Evolutionary conservation across 1,140 invertebrate species (phyloP).

Genomic region (Archegozetes longisetosus): DNA sequence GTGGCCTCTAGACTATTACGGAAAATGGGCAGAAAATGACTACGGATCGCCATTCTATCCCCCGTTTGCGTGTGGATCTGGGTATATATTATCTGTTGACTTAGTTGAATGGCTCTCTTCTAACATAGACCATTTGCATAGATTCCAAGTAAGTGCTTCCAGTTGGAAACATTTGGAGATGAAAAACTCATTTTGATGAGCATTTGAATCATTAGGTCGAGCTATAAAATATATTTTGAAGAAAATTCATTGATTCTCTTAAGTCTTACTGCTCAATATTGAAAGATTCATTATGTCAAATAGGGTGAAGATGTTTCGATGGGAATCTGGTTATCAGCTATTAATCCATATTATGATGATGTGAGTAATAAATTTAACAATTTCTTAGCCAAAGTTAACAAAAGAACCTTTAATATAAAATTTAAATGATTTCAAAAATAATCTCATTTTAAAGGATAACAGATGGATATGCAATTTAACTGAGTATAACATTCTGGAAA

Average conservation of each 20-base stretch:
- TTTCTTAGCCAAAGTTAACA: not conserved
- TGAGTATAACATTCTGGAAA: not conserved
- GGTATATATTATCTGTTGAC: constrained; percentile 20
- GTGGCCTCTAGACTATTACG: constrained; percentile 20
- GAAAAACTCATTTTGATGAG: too few relatives aligned
- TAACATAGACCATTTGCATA: constrained; percentile 16
- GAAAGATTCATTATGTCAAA: not conserved
- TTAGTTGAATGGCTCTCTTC: constrained; percentile 18
- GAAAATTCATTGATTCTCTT: not conserved
- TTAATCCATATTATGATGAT: constrained; percentile 19
- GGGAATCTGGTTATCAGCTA: constrained; percentile 29
- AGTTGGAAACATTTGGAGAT: too few relatives aligned
- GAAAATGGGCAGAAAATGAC: constrained; percentile 23
- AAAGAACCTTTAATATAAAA: not conserved
- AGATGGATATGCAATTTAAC: constrained; percentile 9
- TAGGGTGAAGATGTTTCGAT: constrained; percentile 30
- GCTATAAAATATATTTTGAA: too few relatives aligned
- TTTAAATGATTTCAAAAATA: not conserved
- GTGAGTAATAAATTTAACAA: constrained; percentile 12
- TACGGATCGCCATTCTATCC: constrained; percentile 21
- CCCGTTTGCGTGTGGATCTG: constrained; percentile 23
- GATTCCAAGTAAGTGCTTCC: constrained; percentile 17
- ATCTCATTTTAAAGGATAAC: constrained; percentile 8
- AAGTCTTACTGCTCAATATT: not conserved
- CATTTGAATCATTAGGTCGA: too few relatives aligned